Conservation (phyloP, 2,888 invertebrate genomes). For the Parochlus steinenii region DNA sequence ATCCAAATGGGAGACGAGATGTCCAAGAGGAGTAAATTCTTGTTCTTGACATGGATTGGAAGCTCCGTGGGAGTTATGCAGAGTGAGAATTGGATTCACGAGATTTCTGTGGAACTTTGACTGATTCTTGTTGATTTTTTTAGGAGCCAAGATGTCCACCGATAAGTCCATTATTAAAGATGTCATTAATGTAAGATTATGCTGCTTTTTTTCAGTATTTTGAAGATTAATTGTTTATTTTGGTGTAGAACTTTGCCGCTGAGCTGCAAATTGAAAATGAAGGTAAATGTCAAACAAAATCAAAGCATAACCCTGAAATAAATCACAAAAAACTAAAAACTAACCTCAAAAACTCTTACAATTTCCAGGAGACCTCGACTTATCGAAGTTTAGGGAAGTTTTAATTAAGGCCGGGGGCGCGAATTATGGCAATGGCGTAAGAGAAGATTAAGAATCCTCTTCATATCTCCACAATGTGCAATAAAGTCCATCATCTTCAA, state of each 20-base stretch:
- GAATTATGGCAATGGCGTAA: conserved; percentile 61
- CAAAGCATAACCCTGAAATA: too few relatives aligned
- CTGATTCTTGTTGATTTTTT: too few relatives aligned
- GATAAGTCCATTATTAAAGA: conserved; percentile 64
- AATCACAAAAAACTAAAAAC: too few relatives aligned
- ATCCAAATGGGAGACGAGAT: conserved; percentile 67
- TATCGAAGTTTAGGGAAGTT: conserved; percentile 49
- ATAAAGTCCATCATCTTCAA: too few relatives aligned
- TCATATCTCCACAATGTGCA: too few relatives aligned
- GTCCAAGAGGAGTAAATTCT: conserved; percentile 66
- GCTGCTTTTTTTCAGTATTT: neutral
- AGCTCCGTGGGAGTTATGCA: conserved; percentile 57
- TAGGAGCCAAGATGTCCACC: conserved; percentile 71
- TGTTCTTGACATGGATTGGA: conserved; percentile 64
- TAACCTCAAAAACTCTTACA: too few relatives aligned
- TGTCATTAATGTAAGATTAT: conserved; percentile 47
- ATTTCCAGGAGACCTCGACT: conserved; percentile 58
- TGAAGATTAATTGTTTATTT: conserved; percentile 3
- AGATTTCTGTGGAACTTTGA: too few relatives aligned
- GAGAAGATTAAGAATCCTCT: conserved; percentile 35
- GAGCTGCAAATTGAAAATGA: conserved; percentile 54
- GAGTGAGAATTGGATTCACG: too few relatives aligned
- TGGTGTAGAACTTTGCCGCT: conserved; percentile 55
- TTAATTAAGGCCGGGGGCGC: conserved; percentile 60
- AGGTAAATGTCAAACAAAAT: too few relatives aligned